These are phyloP conservation scores for Eulemur albifrons DNA, from an alignment of 2,797 vertebrate species.

Conservation along the genomic window DNA sequence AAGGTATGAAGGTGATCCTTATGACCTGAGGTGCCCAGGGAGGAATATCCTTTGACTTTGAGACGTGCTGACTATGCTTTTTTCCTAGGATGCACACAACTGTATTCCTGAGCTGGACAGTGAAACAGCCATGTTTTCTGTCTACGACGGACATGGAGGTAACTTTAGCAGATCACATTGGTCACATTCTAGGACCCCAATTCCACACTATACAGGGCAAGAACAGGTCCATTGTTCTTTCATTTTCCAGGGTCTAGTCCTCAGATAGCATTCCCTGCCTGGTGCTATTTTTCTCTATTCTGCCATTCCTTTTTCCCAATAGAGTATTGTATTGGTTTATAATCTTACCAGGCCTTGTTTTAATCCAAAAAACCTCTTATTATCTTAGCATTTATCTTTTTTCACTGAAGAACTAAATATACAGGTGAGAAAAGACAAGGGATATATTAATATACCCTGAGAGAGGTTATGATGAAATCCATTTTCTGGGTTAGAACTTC, in stretches of 20 bases:
- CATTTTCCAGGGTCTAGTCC: background rate
- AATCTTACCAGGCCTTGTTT: conserved; percentile 27
- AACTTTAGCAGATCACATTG: conserved; percentile 56
- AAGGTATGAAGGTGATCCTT: background rate
- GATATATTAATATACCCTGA: background rate
- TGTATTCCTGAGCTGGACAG: conserved; percentile 96
- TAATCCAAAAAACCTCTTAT: conserved; percentile 17
- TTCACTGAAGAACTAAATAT: background rate
- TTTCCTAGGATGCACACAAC: conserved; percentile 95
- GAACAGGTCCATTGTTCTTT: conserved; percentile 24
- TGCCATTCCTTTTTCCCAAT: background rate
- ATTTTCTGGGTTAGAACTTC: conserved; percentile 48
- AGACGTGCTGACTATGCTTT: conserved; percentile 44
- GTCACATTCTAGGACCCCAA: background rate
- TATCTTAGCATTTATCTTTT: background rate
- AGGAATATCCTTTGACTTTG: conserved; percentile 16
- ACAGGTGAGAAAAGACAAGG: conserved; percentile 13
- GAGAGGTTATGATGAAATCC: conserved; percentile 24
- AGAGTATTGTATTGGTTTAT: conserved; percentile 35
- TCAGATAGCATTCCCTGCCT: background rate
- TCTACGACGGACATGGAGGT: conserved; percentile 99
- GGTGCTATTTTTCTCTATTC: background rate
- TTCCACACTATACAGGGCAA: background rate
- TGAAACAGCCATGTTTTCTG: conserved; percentile 97
- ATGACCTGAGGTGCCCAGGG: background rate